Base-by-base conservation (phyloP, 2,797 vertebrate species). In the Emys orbicularis region DNA sequence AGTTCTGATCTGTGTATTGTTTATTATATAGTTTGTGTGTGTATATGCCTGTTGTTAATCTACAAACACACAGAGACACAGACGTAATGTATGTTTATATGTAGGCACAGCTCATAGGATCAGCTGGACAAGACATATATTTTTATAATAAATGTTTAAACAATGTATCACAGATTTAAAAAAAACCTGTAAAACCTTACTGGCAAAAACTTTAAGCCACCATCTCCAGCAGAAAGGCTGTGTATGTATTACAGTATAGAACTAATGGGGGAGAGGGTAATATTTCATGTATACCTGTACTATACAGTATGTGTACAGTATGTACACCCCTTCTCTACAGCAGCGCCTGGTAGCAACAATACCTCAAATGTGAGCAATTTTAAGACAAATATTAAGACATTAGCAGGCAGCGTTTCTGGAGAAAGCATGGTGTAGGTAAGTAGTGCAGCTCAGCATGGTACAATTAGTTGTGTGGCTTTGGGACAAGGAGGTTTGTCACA, bases 71-170 rank as follows among this genome's bases (percentile, higher is more conserved):
- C 61, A 77, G 34, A 31, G 44, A 23, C 29, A 47, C 23, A 41
- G 68, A 16, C 31, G 29, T 49, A 34, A 5, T 92, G 23, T 94
- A 92, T 89, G 90, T 86, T 91, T 96, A 93, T 87, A 79, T 79
- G 84, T 91, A 93, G 92, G 85, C 29, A 92, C 91, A 68, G 84
- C 94, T 88, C 94, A 91, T 89, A 93, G 96, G 94, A 21, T 6
- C 94, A 81, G 94, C 93, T 95, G 94, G 94, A 93, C 92, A 84
- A 94, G 91, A 90, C 91, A 77, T 47, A 88, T 96, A 97, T 97
- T 57, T 96, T 96, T 88, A 97, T 96, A 93, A 91, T 52, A 52
- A 97, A 97, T 97, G 95, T 96, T 97, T 96, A 95, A 97, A 96
- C 80, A 88, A 92, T 83, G 92, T 15, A 5, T 97, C 97, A 95